phyloP scores from a whole-genome alignment of 2,888 invertebrate species.

The Tetranychus truncatus region DNA sequence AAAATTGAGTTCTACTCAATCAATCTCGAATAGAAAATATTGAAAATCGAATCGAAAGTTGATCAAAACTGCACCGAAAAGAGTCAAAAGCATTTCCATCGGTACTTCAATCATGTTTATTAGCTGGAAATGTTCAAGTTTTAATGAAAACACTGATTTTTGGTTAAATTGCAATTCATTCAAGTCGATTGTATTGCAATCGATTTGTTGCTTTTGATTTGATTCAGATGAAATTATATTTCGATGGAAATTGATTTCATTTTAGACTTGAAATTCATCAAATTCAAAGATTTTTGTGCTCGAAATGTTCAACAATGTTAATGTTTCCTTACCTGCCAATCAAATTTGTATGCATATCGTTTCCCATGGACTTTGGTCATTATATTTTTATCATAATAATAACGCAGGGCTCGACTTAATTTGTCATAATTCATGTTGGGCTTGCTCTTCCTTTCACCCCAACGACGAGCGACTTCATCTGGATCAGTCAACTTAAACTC shows the following conservation, averaged over 20 bases:
- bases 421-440: conserved; percentile 99
- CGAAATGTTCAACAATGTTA: neutral
- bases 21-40: no score
- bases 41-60: no score
- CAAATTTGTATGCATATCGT: conserved; percentile 68
- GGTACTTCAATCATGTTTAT: no score
- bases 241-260: neutral
- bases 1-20: neutral
- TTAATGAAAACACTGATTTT: no score
- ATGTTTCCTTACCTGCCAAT: conserved; percentile 50
- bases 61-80: no score
- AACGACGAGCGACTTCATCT: conserved; percentile 92
- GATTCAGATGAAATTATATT: neutral
- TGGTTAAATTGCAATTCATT: no score
- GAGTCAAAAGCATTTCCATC: no score
- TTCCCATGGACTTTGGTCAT: conserved; percentile 99
- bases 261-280: neutral
- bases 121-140: no score
- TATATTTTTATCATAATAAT: conserved; percentile 99
- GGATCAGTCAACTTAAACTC: conserved; percentile 42
- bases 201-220: no score
- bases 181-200: no score
- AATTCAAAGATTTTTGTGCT: no score
- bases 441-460: conserved; percentile 97
- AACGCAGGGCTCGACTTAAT: conserved; percentile 85